Conservation (phyloP, 2,113 vertebrate species). For the Daboia siamensis region DNA sequence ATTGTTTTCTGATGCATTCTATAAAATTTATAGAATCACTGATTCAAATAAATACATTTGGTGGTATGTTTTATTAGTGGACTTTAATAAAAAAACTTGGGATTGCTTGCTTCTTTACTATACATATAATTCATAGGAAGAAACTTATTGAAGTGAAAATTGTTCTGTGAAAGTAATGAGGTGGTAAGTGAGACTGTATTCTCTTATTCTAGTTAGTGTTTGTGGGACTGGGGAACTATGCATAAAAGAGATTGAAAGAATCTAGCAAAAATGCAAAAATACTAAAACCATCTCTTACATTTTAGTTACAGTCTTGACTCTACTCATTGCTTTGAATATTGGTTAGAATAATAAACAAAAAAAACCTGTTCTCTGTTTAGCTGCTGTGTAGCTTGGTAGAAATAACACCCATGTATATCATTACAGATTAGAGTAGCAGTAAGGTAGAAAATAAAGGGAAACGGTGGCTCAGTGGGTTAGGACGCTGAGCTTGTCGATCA, state of each 20-base stretch:
- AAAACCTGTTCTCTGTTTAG: too few species aligned
- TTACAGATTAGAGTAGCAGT: not conserved
- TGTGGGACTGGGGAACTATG: conserved; percentile 64
- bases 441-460: not conserved
- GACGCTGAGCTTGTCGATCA: too few species aligned
- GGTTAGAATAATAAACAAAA: conserved; percentile 45
- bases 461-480: too few species aligned
- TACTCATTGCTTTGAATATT: conserved; percentile 33
- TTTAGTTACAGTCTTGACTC: conserved; percentile 63
- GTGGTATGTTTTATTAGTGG: conserved; percentile 76
- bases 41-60: conserved; percentile 73
- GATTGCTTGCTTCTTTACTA: conserved; percentile 70
- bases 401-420: not conserved
- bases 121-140: conserved; percentile 72
- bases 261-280: conserved; percentile 68
- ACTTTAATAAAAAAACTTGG: conserved; percentile 71
- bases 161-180: conserved; percentile 38
- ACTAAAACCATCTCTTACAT: conserved; percentile 71
- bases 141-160: conserved; percentile 61
- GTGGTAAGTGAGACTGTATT: conserved; percentile 64
- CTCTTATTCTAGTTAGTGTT: conserved; percentile 67
- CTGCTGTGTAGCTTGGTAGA: not conserved
- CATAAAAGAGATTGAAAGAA: conserved; percentile 76
- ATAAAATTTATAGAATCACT: conserved; percentile 70
- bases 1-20: conserved; percentile 63